These are phyloP conservation scores for Uloborus diversus DNA, from an alignment of 1,140 invertebrate genomes.

Conservation along the genomic window DNA sequence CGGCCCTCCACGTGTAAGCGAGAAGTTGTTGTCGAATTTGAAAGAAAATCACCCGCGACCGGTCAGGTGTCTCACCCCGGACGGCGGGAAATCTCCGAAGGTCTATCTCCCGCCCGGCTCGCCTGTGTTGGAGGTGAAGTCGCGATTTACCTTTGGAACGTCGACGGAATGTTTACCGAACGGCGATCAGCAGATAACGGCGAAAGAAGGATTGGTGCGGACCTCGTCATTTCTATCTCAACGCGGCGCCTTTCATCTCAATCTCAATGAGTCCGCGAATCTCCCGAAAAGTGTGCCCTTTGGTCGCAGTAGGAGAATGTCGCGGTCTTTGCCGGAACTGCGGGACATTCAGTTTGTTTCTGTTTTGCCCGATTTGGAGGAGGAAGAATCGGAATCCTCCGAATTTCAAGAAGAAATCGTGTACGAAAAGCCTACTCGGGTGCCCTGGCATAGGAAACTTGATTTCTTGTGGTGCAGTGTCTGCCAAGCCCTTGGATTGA, in stretches of 20 bases:
- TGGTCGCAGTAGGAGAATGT: constrained; percentile 43
- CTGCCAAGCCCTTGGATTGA: constrained; percentile 88
- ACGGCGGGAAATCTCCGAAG: not conserved
- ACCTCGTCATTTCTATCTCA: constrained; percentile 37
- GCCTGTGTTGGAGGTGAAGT: constrained; percentile 22
- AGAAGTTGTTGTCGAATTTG: not conserved
- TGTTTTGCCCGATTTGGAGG: constrained; percentile 11
- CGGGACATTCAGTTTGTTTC: constrained; percentile 47
- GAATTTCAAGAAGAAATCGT: constrained; percentile 9
- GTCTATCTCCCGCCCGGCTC: constrained; percentile 7
- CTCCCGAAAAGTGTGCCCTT: constrained; percentile 14
- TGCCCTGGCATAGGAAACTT: constrained; percentile 82
- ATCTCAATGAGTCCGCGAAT: not conserved
- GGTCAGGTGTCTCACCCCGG: constrained; percentile 2
- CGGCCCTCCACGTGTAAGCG: not conserved
- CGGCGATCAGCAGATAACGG: constrained; percentile 8
- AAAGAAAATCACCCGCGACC: not conserved
- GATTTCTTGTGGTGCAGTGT: constrained; percentile 89
- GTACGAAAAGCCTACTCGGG: constrained; percentile 22
- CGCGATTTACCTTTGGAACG: constrained; percentile 11
- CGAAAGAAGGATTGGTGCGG: constrained; percentile 10
- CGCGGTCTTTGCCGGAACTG: constrained; percentile 55
- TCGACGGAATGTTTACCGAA: constrained; percentile 20
- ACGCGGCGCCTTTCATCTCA: not conserved
- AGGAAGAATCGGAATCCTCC: constrained; percentile 19